Evolutionary conservation across 1,140 invertebrate genomes (phyloP).

Genomic region (Doryteuthis pealeii): DNA sequence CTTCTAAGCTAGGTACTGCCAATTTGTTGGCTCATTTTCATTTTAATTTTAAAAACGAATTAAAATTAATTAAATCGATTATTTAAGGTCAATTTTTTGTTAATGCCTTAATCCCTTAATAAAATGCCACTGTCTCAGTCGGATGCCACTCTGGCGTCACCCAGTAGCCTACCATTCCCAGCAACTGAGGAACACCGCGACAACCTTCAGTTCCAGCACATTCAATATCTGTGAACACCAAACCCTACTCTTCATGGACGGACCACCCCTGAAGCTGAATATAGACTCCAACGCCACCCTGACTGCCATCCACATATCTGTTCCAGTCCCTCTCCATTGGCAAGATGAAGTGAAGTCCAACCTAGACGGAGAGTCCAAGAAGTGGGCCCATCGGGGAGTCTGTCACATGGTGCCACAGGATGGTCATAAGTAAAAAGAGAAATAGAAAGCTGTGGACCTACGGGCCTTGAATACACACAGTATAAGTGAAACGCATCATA

Average conservation of each 20-base stretch:
- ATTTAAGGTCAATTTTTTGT: no score
- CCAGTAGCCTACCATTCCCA: no score
- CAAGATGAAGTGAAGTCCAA: conserved; percentile 8
- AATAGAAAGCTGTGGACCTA: conserved; percentile 18
- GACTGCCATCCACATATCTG: conserved; percentile 14
- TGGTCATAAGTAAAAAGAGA: conserved; percentile 19
- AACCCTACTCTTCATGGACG: conserved; percentile 27
- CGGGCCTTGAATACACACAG: conserved; percentile 19
- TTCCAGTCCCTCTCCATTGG: conserved; percentile 34
- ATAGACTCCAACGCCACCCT: conserved; percentile 22
- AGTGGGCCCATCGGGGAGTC: conserved; percentile 8
- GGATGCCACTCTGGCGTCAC: no score
- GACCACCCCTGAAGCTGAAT: conserved; percentile 23
- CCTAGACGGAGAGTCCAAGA: not conserved
- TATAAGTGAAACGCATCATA: conserved; percentile 21
- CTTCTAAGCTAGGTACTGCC: no score
- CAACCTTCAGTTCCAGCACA: conserved; percentile 26
- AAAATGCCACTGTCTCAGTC: no score
- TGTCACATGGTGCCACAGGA: conserved; percentile 21
- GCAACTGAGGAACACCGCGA: conserved; percentile 19
- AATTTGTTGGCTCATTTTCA: no score
- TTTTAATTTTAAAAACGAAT: no score
- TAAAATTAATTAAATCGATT: no score
- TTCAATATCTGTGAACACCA: conserved; percentile 41
- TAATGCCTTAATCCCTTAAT: no score